Base-by-base conservation (phyloP, 2,113 vertebrate genomes). In the Agelaius phoeniceus region DNA sequence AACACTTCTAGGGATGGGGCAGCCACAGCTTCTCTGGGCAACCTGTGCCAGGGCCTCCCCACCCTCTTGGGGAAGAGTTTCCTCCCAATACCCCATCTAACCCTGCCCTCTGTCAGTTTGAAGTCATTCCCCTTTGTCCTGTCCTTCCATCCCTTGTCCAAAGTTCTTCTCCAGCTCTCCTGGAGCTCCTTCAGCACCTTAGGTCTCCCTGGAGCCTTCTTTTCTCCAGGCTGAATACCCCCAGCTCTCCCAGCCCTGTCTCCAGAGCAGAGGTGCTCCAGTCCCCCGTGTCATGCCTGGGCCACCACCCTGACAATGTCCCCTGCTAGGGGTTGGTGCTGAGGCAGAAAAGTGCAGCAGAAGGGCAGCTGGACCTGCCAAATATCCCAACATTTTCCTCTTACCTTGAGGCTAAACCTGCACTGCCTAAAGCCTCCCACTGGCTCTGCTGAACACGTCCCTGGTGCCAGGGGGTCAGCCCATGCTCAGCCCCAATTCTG, bases 221-320 rank as follows among this genome's bases (percentile, higher is more conserved):
- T 11, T 35, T 39, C 46, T 61, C n/a, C 63, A 49, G 71, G 41
- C 21, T 55, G 41, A 9, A 22, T 1, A n/a, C 15, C 17, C 30
- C 28, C 55, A 76, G 17, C 71, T 54, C 5, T 59, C 44, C 27
- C 52, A 81, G 68, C 37, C 46, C 7, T 30, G 46, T 9, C n/a
- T 31, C 31, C 27, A 43, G 33, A 39, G 33, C 68, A 82, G 61
- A 54, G 33, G 39, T 1, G 35, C 59, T 54, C 28, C 61, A 22
- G 39, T 14, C 13, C n/a, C 41, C 28, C 1, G 1, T 7, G 39
- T 19, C 81, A 33, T 1, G 0, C 4, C 0, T 1, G 37, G 18
- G 41, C 33, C 61, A 62, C 66, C 55, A 16, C 49, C 57, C 4
- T 1, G 8, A 4, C 15, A 23, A 11, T 1, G 0, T 46, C 23